Evolutionary conservation across 2,797 vertebrate species (phyloP).

Genomic region (Protonibea diacanthus): DNA sequence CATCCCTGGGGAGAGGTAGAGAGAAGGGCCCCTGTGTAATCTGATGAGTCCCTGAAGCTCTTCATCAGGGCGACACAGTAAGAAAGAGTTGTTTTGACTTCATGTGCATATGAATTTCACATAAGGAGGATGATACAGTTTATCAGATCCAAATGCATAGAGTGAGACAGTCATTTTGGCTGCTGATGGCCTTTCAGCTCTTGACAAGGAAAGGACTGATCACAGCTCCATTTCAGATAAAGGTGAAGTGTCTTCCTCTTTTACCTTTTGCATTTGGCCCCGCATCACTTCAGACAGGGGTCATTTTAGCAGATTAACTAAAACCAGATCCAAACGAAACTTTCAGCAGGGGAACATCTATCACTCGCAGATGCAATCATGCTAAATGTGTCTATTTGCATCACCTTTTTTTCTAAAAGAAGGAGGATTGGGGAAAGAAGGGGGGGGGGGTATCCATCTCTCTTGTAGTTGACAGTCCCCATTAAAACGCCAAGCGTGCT

Average conservation of each 20-base stretch:
- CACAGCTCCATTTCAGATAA: conserved; percentile 44
- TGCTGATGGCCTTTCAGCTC: conserved; percentile 42
- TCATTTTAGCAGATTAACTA: conserved; percentile 81
- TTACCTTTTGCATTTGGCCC: conserved; percentile 35
- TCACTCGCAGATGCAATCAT: conserved; percentile 74
- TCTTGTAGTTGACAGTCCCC: conserved; percentile 81
- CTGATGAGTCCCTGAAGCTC: conserved; percentile 56
- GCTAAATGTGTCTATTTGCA: conserved; percentile 81
- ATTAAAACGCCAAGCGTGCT: conserved; percentile 77
- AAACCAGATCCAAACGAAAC: conserved; percentile 66
- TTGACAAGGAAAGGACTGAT: conserved; percentile 50
- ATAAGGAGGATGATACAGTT: conserved; percentile 24
- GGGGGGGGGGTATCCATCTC: conserved; percentile 70
- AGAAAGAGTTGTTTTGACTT: conserved; percentile 37
- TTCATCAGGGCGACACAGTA: neutral
- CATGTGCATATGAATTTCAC: conserved; percentile 16
- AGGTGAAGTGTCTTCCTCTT: conserved; percentile 53
- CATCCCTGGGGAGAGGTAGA: conserved; percentile 61
- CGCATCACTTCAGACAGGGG: conserved; percentile 64
- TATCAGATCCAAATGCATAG: conserved; percentile 24
- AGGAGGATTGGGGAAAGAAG: neutral
- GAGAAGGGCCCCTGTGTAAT: conserved; percentile 60
- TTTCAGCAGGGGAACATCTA: conserved; percentile 66
- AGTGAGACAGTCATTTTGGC: conserved; percentile 38
- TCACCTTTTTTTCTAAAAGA: conserved; percentile 44